phyloP scores from a whole-genome alignment of 2,888 invertebrate genomes.

The Terebella lapidaria region DNA sequence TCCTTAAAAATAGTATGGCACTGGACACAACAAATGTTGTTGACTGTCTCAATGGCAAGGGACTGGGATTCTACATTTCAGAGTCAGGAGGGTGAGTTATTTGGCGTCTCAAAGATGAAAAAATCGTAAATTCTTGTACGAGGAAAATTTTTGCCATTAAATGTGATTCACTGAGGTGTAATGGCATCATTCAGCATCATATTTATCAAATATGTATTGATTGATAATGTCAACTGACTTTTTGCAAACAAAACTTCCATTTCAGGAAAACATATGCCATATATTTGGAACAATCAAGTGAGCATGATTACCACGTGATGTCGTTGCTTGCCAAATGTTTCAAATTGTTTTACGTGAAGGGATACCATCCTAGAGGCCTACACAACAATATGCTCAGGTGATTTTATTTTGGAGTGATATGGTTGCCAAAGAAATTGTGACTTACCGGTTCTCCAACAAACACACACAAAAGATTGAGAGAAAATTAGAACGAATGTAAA shows the following conservation, averaged over 20 bases:
- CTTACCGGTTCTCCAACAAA: no score
- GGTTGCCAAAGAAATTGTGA: no score
- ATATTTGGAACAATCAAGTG: slow-evolving; percentile 34
- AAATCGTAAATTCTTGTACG: background rate
- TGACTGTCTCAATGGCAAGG: slow-evolving; percentile 22
- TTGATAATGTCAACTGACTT: no score
- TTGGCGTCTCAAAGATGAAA: background rate
- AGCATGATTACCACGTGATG: slow-evolving; percentile 28
- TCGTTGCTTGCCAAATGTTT: slow-evolving; percentile 38
- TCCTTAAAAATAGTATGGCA: slow-evolving; percentile 5
- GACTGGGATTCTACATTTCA: slow-evolving; percentile 26
- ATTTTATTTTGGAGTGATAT: no score
- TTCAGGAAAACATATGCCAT: slow-evolving; percentile 27
- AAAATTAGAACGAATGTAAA: no score
- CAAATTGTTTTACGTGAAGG: slow-evolving; percentile 32
- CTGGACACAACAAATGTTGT: slow-evolving; percentile 22
- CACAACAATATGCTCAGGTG: slow-evolving; percentile 44
- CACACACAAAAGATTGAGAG: no score
- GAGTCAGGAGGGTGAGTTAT: slow-evolving; percentile 18
- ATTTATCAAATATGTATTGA: background rate
- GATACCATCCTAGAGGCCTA: slow-evolving; percentile 34
- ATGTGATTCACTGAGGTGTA: no score
- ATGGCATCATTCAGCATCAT: background rate
- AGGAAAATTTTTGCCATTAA: no score
- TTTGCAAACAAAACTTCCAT: no score